These are phyloP conservation scores for Lapara coniferarum DNA, from an alignment of 2,888 invertebrate species.

Conservation along the genomic window DNA sequence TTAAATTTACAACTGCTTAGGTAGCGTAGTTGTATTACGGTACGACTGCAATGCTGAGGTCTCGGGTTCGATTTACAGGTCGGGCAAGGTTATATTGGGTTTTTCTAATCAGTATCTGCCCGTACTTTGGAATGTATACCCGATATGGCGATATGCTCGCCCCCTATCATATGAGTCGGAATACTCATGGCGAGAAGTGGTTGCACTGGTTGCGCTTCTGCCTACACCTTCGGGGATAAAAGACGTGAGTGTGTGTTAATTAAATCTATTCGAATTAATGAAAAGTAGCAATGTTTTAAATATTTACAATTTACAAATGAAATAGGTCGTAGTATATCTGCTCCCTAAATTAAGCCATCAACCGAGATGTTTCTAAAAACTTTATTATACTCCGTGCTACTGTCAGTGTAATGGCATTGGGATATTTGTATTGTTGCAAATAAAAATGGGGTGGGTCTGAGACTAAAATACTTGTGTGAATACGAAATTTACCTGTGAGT, in stretches of 20 bases:
- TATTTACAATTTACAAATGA: background rate
- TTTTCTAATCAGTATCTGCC: no score
- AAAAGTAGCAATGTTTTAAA: background rate
- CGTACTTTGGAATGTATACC: no score
- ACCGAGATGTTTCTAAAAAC: constrained; percentile 19
- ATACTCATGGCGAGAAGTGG: no score
- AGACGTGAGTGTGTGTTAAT: background rate
- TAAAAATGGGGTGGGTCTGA: constrained; percentile 15
- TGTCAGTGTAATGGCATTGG: constrained; percentile 17
- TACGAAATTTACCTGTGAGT: background rate
- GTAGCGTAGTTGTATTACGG: no score
- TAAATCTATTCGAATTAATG: background rate
- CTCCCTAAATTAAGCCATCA: background rate
- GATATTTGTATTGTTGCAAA: constrained; percentile 25
- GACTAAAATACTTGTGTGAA: background rate
- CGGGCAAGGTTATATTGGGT: no score
- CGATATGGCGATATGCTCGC: no score
- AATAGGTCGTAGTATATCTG: background rate
- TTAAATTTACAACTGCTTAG: no score
- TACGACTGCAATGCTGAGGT: no score
- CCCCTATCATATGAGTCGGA: no score
- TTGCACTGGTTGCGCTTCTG: no score
- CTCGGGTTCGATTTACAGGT: no score
- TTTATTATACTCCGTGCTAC: constrained; percentile 24
- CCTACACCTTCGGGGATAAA: no score